Base-by-base conservation (phyloP, 2,113 vertebrate species). In the Brachyhypopomus gauderio region DNA sequence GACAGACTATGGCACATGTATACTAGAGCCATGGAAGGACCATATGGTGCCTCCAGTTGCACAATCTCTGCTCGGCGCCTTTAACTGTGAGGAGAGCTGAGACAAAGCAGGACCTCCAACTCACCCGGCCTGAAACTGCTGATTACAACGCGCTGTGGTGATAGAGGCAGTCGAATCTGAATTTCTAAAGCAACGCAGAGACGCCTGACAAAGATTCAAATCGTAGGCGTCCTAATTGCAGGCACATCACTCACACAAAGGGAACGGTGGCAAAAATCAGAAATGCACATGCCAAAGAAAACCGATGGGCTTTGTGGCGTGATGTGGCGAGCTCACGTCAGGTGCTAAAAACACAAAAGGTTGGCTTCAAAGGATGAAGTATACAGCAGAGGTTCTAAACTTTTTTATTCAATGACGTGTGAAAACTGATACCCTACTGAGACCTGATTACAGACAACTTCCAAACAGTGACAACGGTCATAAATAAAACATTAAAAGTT, bases 171-270 rank as follows among this genome's bases (percentile, higher is more conserved):
- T 79, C 55, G 71, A 60, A 79, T 79, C 66, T 71, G 70, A 71
- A 71, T 70, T 72, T 72, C 19, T 38, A 30, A 71, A 71, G 64
- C 77, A 9, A 71, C 16, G 16, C 30, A 22, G 41, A 79, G 72
- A 79, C 48, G 77, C 45, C 66, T 62, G 41, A 72, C 77, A 72
- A 71, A 72, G 67, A 30, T 72, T 79, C 12, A 6, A 72, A 41
- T 45, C 60, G 77, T 79, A 72, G 77, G 77, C 67, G 67, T 79
- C 17, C 36, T 79, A 79, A 79, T 72, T 79, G 77, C 38, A 72
- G 8, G 17, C 67, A 58, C 45, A 69, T 48, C 69, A 72, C 72
- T 72, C 56, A 71, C 22, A 7, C 3, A 79, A 60, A 23, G 1
- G 20, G 55, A 79, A 9, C 67, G 59, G 34, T 36, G 34, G 34